phyloP scores from a whole-genome alignment of 2,113 vertebrate genomes.

The Thalassarche chlororhynchos region DNA sequence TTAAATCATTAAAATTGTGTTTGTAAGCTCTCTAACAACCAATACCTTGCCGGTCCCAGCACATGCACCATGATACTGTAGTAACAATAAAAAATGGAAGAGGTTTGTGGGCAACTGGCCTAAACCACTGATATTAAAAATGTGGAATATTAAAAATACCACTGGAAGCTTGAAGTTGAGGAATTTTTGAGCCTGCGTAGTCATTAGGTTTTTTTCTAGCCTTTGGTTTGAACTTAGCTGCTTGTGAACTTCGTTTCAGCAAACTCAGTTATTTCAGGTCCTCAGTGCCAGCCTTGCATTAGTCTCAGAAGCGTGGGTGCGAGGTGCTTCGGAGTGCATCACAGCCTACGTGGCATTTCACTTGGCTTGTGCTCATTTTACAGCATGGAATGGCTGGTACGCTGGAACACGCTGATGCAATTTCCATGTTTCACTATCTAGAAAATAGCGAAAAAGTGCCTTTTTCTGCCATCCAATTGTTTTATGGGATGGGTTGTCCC shows the following conservation, averaged over 20 bases:
- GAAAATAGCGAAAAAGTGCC: not conserved
- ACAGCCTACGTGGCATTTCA: accelerated
- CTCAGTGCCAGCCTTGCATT: not conserved
- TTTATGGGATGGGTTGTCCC: not conserved
- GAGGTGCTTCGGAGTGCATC: not conserved
- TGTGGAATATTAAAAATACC: not conserved
- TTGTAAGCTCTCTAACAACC: not conserved
- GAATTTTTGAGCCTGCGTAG: not conserved
- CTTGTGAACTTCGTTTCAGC: not conserved
- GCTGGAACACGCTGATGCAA: not conserved
- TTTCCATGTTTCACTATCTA: not conserved
- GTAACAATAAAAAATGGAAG: not conserved
- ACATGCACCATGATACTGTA: not conserved
- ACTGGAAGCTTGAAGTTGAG: not conserved
- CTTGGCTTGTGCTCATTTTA: accelerated
- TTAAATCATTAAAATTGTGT: not conserved
- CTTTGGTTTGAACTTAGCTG: not conserved
- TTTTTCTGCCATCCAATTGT: not conserved
- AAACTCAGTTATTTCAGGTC: not conserved
- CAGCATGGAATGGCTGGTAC: not conserved
- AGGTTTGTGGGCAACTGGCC: not conserved
- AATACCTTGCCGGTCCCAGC: not conserved
- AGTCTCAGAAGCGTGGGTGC: not conserved
- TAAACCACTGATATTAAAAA: not conserved
- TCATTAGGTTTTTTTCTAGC: not conserved